Percentiles rank a stretch among this genome's conserved stretches.
Conservation (phyloP, 2,888 invertebrate genomes). For the Didymodactylos carnosus region DNA sequence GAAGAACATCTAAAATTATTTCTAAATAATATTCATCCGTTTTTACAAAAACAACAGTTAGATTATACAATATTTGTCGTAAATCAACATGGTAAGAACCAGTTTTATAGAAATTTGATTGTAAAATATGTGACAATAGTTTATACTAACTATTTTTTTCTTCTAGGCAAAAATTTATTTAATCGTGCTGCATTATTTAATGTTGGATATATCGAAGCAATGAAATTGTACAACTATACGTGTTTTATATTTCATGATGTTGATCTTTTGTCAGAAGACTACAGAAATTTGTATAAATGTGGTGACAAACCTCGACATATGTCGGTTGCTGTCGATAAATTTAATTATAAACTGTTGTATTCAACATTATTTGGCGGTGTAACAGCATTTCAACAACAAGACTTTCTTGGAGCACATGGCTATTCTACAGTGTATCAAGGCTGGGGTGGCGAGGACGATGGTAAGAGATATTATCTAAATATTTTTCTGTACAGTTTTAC, state of each 20-base stretch:
- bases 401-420: slow-evolving; percentile 3
- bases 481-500: not conserved
- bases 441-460: slow-evolving; percentile 13
- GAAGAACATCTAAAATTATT: not conserved
- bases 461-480: too few relatives aligned
- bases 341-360: slow-evolving; percentile 6
- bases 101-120: too few relatives aligned
- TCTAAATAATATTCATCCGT: not conserved
- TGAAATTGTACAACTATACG: slow-evolving; percentile 47
- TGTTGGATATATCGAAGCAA: slow-evolving; percentile 73
- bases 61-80: slow-evolving; percentile 1
- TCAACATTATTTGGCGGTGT: slow-evolving; percentile 6
- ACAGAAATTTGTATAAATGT: slow-evolving; percentile 56
- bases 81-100: not conserved
- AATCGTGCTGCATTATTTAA: slow-evolving; percentile 93
- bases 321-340: slow-evolving; percentile 9
- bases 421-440: slow-evolving; percentile 10
- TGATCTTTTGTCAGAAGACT: slow-evolving; percentile 75
- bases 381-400: not conserved
- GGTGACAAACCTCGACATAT: slow-evolving; percentile 5
- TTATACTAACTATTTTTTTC: too few relatives aligned
- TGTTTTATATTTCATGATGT: slow-evolving; percentile 93
- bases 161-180: slow-evolving; percentile 52
- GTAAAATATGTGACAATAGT: too few relatives aligned
- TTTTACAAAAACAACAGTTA: not conserved